phyloP scores from a whole-genome alignment of 2,888 invertebrate genomes.

The Leptinotarsa rubiginosa region DNA sequence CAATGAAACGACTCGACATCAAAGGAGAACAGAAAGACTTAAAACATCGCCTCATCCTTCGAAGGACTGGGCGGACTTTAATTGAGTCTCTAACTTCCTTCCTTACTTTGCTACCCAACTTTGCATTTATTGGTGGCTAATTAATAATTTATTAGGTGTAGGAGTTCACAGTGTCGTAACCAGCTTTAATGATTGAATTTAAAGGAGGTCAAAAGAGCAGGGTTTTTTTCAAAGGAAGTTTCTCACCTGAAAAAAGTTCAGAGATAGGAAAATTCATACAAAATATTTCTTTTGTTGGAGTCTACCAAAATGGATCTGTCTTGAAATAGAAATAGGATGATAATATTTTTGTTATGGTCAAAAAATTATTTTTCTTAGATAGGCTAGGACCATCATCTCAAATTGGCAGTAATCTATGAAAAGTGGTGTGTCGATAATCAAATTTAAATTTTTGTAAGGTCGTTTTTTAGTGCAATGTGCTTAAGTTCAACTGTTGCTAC shows the following conservation, averaged over 20 bases:
- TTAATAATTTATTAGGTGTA: constrained; percentile 7
- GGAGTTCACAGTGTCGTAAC: background rate
- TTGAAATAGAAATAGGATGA: too few relatives aligned
- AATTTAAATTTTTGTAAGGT: too few relatives aligned
- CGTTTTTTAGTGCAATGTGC: too few relatives aligned
- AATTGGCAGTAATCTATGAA: too few relatives aligned
- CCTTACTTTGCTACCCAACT: constrained; percentile 1
- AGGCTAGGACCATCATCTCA: too few relatives aligned
- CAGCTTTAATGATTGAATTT: background rate
- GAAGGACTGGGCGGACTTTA: constrained; percentile 1
- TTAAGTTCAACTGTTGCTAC: too few relatives aligned
- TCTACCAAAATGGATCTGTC: too few relatives aligned
- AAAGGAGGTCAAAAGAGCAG: background rate
- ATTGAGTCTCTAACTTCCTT: constrained; percentile 4
- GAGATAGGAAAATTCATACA: too few relatives aligned
- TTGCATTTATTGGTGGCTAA: constrained; percentile 12
- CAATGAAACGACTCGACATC: constrained; percentile 11
- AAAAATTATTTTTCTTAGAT: too few relatives aligned
- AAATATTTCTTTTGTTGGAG: too few relatives aligned
- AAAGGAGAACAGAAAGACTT: constrained; percentile 12
- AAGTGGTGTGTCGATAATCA: too few relatives aligned
- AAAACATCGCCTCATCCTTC: background rate
- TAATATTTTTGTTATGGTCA: too few relatives aligned
- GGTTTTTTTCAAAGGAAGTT: background rate
- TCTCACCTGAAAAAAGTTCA: background rate